A percentile compares a stretch with the other conserved stretches of the same genome.
Evolutionary conservation across 2,888 invertebrate species (phyloP).

Genomic region (Nomada hirtipes): DNA sequence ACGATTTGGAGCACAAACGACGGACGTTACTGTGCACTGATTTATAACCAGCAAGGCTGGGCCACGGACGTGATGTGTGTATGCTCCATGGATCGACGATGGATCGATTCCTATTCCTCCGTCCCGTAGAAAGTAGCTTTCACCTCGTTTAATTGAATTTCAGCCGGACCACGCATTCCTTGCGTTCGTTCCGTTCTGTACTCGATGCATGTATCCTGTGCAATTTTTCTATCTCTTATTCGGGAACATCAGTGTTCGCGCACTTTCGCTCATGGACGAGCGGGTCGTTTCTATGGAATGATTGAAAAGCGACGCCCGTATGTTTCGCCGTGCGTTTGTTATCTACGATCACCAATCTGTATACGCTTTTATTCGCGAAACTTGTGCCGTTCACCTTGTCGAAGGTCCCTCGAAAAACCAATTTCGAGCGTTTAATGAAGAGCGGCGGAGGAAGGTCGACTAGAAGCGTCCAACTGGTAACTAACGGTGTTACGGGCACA

Average conservation of each 20-base stretch:
- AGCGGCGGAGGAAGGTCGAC: slow-evolving; percentile 15
- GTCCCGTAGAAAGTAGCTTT: slow-evolving; percentile 32
- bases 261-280: slow-evolving; percentile 1
- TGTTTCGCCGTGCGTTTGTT: background rate
- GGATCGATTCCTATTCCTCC: slow-evolving; percentile 1
- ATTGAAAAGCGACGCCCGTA: background rate
- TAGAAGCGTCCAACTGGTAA: slow-evolving; percentile 49
- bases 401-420: slow-evolving; percentile 16
- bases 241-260: background rate
- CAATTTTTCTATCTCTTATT: background rate
- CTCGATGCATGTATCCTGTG: slow-evolving; percentile 24
- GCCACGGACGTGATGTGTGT: background rate
- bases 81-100: slow-evolving; percentile 5
- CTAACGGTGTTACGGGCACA: slow-evolving; percentile 62
- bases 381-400: background rate
- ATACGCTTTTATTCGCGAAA: background rate
- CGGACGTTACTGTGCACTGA: background rate
- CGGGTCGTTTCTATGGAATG: background rate
- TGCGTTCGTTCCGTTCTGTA: background rate
- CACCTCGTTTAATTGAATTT: slow-evolving; percentile 27
- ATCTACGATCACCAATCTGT: background rate
- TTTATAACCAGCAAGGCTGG: background rate
- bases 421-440: slow-evolving; percentile 48
- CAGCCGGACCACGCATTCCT: background rate
- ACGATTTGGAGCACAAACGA: slow-evolving; percentile 19